Evolutionary conservation across 2,797 vertebrate genomes (phyloP).

Genomic region (Neosilurus hyrtlii): DNA sequence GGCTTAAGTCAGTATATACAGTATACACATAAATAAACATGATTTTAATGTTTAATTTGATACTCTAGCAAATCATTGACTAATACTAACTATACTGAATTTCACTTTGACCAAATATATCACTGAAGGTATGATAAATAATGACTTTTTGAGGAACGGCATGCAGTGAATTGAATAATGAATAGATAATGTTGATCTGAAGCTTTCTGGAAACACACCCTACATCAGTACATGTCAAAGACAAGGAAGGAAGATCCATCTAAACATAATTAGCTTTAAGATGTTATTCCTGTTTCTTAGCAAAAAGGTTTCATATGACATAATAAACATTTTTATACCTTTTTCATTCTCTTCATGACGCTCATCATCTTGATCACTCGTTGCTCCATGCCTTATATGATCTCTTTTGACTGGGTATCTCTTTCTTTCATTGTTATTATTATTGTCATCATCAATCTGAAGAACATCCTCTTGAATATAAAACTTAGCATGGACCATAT

Average conservation of each 20-base stretch:
- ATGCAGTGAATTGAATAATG: background rate
- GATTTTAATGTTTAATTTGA: background rate
- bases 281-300: background rate
- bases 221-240: background rate
- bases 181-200: background rate
- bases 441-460: slow-evolving; percentile 47
- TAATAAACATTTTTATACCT: slow-evolving; percentile 23
- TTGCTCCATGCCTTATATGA: background rate
- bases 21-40: background rate
- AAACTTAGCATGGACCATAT: background rate
- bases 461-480: background rate
- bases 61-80: background rate
- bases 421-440: slow-evolving; percentile 51
- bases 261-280: background rate
- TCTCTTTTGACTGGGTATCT: slow-evolving; percentile 18
- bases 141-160: background rate
- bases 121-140: background rate
- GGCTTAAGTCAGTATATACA: too few relatives aligned
- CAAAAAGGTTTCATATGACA: background rate
- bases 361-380: background rate
- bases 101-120: too few relatives aligned
- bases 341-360: slow-evolving; percentile 14
- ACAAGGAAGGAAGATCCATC: background rate
- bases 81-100: background rate
- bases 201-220: background rate